Conservation (phyloP, 2,888 invertebrate genomes). For the Theristus sp. region DNA sequence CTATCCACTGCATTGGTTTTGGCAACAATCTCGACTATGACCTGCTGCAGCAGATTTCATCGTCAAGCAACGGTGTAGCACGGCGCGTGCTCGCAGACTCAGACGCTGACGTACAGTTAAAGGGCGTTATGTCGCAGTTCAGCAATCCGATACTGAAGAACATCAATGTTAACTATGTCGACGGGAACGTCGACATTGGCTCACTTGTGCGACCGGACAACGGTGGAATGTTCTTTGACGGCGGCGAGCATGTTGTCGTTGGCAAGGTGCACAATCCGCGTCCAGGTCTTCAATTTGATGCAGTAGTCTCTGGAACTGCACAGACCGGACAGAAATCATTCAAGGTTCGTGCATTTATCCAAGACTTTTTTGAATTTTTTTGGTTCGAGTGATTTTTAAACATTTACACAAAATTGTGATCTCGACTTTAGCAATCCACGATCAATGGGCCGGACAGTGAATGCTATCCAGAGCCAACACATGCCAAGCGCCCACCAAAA, state of each 20-base stretch:
- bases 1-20: conserved; percentile 51
- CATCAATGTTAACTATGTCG: conserved; percentile 5
- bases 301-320: background rate
- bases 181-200: conserved; percentile 1
- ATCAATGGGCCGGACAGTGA: background rate
- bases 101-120: conserved; percentile 47
- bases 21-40: conserved; percentile 48
- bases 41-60: conserved; percentile 44
- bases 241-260: conserved; percentile 4
- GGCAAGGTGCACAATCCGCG: conserved; percentile 1
- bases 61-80: conserved; percentile 48
- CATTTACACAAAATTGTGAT: background rate
- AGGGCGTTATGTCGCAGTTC: conserved; percentile 6
- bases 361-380: background rate
- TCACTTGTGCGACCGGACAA: background rate
- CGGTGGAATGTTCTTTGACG: background rate
- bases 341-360: background rate
- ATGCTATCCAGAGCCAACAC: background rate
- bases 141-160: background rate
- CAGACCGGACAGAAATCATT: background rate
- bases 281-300: background rate
- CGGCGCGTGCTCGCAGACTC: conserved; percentile 53
- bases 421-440: background rate
- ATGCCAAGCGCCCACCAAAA: background rate
- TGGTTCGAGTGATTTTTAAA: background rate